phyloP scores from a whole-genome alignment of 2,888 invertebrate species.

The Leucophenga maculata region DNA sequence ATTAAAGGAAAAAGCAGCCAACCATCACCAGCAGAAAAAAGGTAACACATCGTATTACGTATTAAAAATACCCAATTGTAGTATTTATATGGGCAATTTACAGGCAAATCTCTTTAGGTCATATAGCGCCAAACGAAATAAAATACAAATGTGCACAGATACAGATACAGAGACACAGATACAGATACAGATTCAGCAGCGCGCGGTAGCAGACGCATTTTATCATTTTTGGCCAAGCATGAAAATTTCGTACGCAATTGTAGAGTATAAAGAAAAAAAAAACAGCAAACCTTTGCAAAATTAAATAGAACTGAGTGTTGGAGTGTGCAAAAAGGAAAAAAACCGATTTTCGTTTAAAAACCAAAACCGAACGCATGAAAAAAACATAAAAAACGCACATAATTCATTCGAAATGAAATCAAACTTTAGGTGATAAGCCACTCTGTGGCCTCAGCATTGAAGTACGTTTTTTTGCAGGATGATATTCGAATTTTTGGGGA shows the following conservation, averaged over 20 bases:
- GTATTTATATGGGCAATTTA: constrained; percentile 21
- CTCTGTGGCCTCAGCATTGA: background rate
- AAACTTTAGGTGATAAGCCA: constrained; percentile 14
- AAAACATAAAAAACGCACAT: background rate
- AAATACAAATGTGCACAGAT: background rate
- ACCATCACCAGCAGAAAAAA: background rate
- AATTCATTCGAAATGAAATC: constrained; percentile 22
- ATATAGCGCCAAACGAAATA: background rate
- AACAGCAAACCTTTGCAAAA: constrained; percentile 11
- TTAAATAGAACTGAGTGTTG: no score
- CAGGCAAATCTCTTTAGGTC: constrained; percentile 21
- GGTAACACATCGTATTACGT: background rate
- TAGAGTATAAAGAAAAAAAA: background rate
- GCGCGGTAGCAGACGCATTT: background rate
- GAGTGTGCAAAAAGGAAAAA: background rate
- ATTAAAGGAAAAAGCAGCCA: no score
- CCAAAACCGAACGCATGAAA: background rate
- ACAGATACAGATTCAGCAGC: no score
- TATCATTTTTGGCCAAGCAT: constrained; percentile 8
- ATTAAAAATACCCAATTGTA: constrained; percentile 21
- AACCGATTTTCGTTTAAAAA: background rate
- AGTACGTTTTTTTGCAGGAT: no score
- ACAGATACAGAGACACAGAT: background rate
- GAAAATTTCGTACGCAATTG: background rate
- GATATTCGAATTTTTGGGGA: no score